Evolutionary conservation across 2,797 vertebrate genomes (phyloP).

Genomic region (Spondyliosoma cantharus): DNA sequence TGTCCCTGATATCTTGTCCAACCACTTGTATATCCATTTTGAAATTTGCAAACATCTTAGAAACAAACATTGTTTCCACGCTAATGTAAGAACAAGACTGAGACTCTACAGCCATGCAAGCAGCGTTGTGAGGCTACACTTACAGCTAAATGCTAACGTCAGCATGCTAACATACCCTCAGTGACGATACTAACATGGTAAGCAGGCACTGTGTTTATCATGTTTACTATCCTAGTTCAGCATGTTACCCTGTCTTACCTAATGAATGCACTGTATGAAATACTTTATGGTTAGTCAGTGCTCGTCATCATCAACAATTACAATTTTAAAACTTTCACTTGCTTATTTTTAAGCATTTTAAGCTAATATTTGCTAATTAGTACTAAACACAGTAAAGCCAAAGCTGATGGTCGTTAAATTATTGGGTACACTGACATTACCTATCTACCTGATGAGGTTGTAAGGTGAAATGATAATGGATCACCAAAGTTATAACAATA

Average conservation of each 20-base stretch:
- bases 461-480: background rate
- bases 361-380: background rate
- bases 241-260: background rate
- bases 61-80: background rate
- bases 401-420: background rate
- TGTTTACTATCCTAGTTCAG: background rate
- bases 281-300: too few relatives aligned
- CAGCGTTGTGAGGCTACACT: background rate
- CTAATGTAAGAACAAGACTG: background rate
- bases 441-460: background rate
- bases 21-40: background rate
- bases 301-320: too few relatives aligned
- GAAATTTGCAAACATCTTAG: constrained; percentile 1
- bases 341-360: too few relatives aligned
- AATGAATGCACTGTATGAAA: too few relatives aligned
- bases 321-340: too few relatives aligned
- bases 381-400: background rate
- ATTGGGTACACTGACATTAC: background rate
- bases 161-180: background rate
- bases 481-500: background rate
- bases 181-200: background rate
- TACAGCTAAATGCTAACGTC: background rate
- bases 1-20: background rate
- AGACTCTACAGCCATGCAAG: background rate
- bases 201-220: background rate